Base-by-base conservation (phyloP, 1,140 invertebrate genomes). In the Tetramorium simillimum region DNA sequence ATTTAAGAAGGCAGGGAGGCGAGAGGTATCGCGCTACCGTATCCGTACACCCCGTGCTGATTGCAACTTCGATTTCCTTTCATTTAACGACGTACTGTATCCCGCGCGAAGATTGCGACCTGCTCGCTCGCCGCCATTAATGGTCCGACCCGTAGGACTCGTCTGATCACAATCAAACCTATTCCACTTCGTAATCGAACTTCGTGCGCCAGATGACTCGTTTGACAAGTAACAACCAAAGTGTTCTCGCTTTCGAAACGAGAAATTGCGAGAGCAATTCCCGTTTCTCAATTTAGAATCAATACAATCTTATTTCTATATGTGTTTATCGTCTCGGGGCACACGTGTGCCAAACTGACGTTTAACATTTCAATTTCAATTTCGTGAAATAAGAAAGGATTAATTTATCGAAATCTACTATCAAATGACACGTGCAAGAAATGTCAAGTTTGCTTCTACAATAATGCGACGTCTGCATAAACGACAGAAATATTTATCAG, bases 21-120 rank as follows among this genome's bases (percentile, higher is more conserved):
- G 33, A 33, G 10, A 40, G 37, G 21, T 14, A 53, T 43, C 43
- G 67, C 40, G 14, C 16, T 49, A 69, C n/a, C 51, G 37, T 6
- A 43, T 49, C 28, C 18, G 24, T 33, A 37, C 6, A 37, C 6
- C 56, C 51, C 62, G 67, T 78, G 28, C n/a, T 87, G 78, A 87
- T 89, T 78, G 88, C 56, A 51, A 75, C 63, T 21, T 51, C 12
- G 24, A 37, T 78, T 73, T 51, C 62, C 40, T 84, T 63, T 62
- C 49, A 63, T 14, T 72, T 62, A 56, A 76, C 77, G 37, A 70
- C 24, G 65, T 43, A 16, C 51, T 62, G 70, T 49, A 62, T 18
- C 51, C 37, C 40, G 18, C 12, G 12, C 69, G n/a, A 73, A 77
- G 9, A 51, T 58, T 72, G 56, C 49, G n/a, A 43, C 33, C 46